phyloP scores from a whole-genome alignment of 2,797 vertebrate genomes.

The Nyctibius grandis region DNA sequence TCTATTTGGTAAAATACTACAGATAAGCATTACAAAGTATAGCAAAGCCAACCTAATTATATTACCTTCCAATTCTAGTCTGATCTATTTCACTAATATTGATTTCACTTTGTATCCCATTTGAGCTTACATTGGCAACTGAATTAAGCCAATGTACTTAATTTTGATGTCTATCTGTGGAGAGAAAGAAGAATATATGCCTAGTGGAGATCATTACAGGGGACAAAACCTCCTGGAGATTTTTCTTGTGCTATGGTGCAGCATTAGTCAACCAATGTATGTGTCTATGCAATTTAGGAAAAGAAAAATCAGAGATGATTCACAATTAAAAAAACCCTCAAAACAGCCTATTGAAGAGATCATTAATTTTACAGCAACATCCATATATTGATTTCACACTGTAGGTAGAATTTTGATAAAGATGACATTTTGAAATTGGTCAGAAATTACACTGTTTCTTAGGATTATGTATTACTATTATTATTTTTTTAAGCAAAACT shows the following conservation, averaged over 20 bases:
- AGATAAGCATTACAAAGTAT: constrained; percentile 58
- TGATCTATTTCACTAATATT: constrained; percentile 61
- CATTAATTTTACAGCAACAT: constrained; percentile 60
- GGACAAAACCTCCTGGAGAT: neutral
- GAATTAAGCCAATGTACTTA: constrained; percentile 66
- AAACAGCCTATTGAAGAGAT: constrained; percentile 26
- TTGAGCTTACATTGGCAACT: constrained; percentile 60
- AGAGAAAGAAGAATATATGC: constrained; percentile 2
- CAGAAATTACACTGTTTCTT: constrained; percentile 34
- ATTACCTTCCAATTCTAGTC: constrained; percentile 52
- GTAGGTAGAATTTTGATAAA: constrained; percentile 39
- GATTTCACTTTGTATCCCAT: constrained; percentile 66
- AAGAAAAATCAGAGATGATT: constrained; percentile 48
- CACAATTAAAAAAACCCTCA: neutral
- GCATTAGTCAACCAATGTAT: neutral
- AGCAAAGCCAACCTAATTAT: constrained; percentile 55
- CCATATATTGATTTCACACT: constrained; percentile 53
- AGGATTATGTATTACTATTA: neutral
- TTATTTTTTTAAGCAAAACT: neutral
- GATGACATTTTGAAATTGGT: constrained; percentile 33
- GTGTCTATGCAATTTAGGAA: constrained; percentile 4
- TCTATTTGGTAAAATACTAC: constrained; percentile 17
- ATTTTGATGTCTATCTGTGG: constrained; percentile 60
- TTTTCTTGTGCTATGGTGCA: neutral
- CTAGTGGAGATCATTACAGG: constrained; percentile 28